Base-by-base conservation (phyloP, 2,888 invertebrate species). In the Drosophila parthenogenetica region DNA sequence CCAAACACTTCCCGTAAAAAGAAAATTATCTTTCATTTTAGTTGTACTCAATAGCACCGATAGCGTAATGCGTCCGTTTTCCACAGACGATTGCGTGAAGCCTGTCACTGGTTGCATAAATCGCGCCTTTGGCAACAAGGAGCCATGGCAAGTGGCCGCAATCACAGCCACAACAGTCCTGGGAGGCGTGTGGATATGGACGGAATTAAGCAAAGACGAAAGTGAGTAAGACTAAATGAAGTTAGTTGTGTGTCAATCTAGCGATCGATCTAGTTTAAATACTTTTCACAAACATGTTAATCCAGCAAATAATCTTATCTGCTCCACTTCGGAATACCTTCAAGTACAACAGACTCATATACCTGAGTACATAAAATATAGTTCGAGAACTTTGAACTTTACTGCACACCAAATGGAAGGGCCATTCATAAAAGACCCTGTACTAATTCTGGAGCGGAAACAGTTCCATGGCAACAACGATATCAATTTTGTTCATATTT, bases 111-210 rank as follows among this genome's bases (percentile, higher is more conserved):
- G 88, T 45, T 86, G 93, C 40, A 89, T 96, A 29, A 95, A 95
- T 91, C 91, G 92, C 66, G 84, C 94, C 37, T 95, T 96, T 81
- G 94, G 93, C 45, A 94, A 94, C 63, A 94, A 94, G 88, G 96
- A 97, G 92, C 96, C 97, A 87, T 97, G 96, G 97, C 95, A 97
- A 93, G 95, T 97, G 68, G 95, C 95, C 1, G 94, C 96, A 0
- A 94, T 96, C 77, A 97, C 97, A 2, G 95, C 96, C 10, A 94
- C 95, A 1, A 94, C 95, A 0, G 95, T 97, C 2, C 92, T 97
- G 1, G 93, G 95, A 0, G 87, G 95, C 10, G 94, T 96, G 11
- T 97, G 96, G 96, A 90, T 96, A 2, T 96, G 95, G 93, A 95
- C 95, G 79, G 94, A 96, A 65, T 90, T 96, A 63, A 94, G 94